Evolutionary conservation across 2,113 vertebrate species (phyloP), one percentile per base, ranked within the genome.

Genomic region (Siniperca knerii): DNA sequence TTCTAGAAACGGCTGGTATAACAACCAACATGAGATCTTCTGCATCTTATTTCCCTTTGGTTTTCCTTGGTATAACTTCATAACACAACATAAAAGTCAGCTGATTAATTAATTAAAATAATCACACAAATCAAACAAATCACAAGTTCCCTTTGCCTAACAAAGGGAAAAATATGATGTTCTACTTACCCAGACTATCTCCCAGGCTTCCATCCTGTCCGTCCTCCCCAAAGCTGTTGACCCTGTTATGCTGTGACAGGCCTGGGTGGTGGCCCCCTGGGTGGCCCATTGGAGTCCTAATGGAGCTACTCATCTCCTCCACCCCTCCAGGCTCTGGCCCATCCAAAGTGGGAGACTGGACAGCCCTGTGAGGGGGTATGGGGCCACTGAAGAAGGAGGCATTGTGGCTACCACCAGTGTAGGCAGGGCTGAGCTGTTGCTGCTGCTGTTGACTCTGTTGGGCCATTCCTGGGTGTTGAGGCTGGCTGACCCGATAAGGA

Each of bases 151-250:
- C 11, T 37, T 25, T 48, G 13, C 16, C 61, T 10, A 23, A 33
- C 1, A 4, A n/a, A 44, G 12, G 1, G n/a, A 74, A 10, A 10
- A 54, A 11, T 1, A 21, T 37, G 6, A 16, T 70, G 29, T 48
- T 76, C 33, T 7, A 96, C 97, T 94, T 94, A 99, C 98, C 98
- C 85, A 98, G 90, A 85, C 96, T 92, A 62, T 99, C 98, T 82
- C 95, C 97, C 82, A 97, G 55, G 81, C 94, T 93, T 66, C 97
- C 92, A 89, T 97, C 97, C 20, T 96, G 93, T 79, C 94, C 97
- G 50, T 99, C 97, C 81, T 99, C 98, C 70, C 97, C 95, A 90
- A 98, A 99, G 95, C 94, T 98, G 94, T 95, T 97, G 94, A 98
- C 95, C 44, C 95, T 93, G 89, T 92, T 93, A 74, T 94, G 94